Conservation (phyloP, 2,113 vertebrate genomes). For the Forbesichthys agassizii region DNA sequence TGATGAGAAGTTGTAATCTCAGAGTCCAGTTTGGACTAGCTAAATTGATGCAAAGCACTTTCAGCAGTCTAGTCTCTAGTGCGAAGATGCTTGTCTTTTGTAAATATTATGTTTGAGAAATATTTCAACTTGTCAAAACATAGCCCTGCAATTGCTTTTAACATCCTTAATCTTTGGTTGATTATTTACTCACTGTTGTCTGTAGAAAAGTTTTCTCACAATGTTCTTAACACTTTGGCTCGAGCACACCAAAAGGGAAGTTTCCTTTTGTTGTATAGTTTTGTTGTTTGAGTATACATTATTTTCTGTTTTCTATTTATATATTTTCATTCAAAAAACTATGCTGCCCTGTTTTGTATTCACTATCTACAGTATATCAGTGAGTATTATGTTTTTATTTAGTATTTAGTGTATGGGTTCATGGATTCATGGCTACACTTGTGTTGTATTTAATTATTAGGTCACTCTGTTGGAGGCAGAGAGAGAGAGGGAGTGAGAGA, state of each 20-base stretch:
- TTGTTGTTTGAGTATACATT: no score
- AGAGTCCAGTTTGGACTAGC: conserved; percentile 64
- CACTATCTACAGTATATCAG: no score
- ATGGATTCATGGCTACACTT: no score
- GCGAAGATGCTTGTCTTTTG: conserved; percentile 74
- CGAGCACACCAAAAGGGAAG: background rate
- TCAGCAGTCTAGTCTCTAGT: conserved; percentile 55
- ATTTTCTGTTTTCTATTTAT: no score
- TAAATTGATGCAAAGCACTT: conserved; percentile 75
- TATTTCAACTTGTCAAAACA: conserved; percentile 81
- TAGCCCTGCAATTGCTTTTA: conserved; percentile 73
- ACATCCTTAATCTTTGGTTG: conserved; percentile 73
- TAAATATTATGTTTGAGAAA: conserved; percentile 76
- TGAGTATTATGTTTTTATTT: no score
- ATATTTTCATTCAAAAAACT: no score
- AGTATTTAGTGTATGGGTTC: no score
- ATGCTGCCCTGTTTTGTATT: no score
- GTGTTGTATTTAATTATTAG: no score
- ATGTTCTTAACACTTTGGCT: no score
- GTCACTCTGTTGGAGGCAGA: no score
- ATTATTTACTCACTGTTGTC: conserved; percentile 70
- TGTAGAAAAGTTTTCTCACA: conserved; percentile 47
- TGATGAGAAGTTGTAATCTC: conserved; percentile 61
- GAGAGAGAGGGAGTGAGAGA: background rate
- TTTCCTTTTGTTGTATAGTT: background rate